phyloP scores from a whole-genome alignment of 1,140 invertebrate species.

The Bombus huntii region DNA sequence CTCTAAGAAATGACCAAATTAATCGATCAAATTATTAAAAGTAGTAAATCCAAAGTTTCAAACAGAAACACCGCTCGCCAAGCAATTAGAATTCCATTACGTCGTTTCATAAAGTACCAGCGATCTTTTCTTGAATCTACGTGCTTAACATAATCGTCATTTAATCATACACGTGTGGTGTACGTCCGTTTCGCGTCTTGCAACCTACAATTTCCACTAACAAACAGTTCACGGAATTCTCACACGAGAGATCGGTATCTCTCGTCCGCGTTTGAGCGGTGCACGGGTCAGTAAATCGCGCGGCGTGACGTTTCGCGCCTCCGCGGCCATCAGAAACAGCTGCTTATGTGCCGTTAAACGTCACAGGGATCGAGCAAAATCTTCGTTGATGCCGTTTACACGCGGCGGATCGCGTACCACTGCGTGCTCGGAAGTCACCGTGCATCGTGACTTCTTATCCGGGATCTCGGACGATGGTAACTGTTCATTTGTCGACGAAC shows the following conservation, averaged over 20 bases:
- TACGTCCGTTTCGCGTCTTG: neutral
- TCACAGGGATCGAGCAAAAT: constrained; percentile 50
- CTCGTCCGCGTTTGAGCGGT: neutral
- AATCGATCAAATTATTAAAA: too few species aligned
- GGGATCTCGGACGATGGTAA: constrained; percentile 62
- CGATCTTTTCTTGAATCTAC: neutral
- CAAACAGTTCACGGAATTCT: constrained; percentile 20
- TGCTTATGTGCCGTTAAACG: constrained; percentile 54
- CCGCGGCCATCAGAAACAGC: constrained; percentile 38
- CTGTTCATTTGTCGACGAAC: constrained; percentile 64
- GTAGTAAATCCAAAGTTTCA: too few species aligned
- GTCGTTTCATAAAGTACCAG: neutral
- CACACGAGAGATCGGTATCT: neutral
- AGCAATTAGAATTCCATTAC: constrained; percentile 1
- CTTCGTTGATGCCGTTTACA: constrained; percentile 39
- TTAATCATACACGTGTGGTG: neutral
- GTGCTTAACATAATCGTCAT: neutral
- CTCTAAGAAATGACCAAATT: too few species aligned
- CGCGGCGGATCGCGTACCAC: neutral
- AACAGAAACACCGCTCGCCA: neutral
- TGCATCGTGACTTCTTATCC: constrained; percentile 60
- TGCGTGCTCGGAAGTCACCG: constrained; percentile 27
- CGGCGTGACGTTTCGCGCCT: constrained; percentile 25
- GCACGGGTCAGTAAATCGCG: constrained; percentile 27
- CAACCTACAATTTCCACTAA: neutral